Percentiles rank a stretch among this genome's conserved stretches.
Evolutionary conservation across 2,797 vertebrate species (phyloP).

Genomic region (Spondyliosoma cantharus): DNA sequence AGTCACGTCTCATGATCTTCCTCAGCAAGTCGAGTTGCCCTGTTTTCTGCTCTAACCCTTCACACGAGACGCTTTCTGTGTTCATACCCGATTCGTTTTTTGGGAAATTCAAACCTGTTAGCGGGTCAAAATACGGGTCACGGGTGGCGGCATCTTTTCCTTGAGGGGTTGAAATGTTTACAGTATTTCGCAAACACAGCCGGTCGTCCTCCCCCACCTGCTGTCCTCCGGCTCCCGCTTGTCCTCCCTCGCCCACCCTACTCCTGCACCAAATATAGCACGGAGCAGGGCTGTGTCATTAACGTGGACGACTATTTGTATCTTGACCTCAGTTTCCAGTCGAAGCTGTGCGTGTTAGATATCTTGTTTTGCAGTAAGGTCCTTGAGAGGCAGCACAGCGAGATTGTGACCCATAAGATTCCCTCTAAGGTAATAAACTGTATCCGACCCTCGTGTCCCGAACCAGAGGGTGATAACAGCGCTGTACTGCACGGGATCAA

Average conservation of each 20-base stretch:
- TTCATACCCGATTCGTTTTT: neutral
- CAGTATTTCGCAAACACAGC: neutral
- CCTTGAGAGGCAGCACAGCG: neutral
- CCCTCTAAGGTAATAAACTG: slow-evolving; percentile 1
- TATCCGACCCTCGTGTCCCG: neutral
- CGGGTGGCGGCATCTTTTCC: accelerated
- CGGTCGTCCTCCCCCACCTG: slow-evolving; percentile 14
- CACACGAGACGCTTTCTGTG: no score
- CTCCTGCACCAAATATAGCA: slow-evolving; percentile 14
- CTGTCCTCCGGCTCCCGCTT: neutral
- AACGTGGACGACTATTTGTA: slow-evolving; percentile 38
- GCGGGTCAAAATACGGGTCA: neutral
- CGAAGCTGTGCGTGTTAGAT: slow-evolving; percentile 9
- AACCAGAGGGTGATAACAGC: neutral
- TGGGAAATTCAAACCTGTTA: neutral
- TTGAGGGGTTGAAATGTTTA: neutral
- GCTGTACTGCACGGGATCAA: neutral
- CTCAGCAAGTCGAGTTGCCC: no score
- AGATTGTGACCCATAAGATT: neutral
- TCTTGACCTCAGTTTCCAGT: slow-evolving; percentile 23
- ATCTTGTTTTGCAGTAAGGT: neutral
- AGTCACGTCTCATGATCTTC: no score
- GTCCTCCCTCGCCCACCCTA: neutral
- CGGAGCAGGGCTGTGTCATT: neutral
- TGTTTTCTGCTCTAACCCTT: no score